A percentile compares a stretch with the other conserved stretches of the same genome.
These are phyloP conservation scores for Gambusia yucatana DNA, from an alignment of 2,797 vertebrate species.

Conservation along the genomic window DNA sequence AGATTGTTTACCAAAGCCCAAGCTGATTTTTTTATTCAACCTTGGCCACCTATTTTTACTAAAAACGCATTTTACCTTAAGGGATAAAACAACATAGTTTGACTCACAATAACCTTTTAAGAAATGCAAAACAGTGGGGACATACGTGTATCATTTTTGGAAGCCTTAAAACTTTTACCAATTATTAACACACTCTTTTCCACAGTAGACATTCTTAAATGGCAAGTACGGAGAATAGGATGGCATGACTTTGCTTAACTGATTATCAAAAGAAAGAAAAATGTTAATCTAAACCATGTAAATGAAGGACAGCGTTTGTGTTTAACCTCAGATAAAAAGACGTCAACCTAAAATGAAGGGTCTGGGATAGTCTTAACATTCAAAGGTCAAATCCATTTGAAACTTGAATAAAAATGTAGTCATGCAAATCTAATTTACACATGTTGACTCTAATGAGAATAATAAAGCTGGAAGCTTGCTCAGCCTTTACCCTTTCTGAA, in stretches of 20 bases:
- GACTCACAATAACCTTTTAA: neutral
- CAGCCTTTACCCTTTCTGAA: conserved; percentile 48
- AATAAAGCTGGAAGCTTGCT: conserved; percentile 84
- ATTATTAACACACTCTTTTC: neutral
- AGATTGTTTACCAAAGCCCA: neutral
- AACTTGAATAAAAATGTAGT: conserved; percentile 80
- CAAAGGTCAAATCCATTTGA: neutral
- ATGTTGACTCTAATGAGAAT: conserved; percentile 84
- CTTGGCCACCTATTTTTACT: too few species aligned
- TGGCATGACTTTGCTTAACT: neutral
- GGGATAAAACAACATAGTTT: neutral
- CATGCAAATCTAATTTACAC: conserved; percentile 95
- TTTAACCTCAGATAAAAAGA: neutral
- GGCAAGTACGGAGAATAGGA: neutral
- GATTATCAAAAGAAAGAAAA: neutral
- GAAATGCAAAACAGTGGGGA: neutral
- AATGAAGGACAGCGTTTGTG: neutral
- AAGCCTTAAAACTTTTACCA: neutral
- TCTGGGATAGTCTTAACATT: neutral
- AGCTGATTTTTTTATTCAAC: neutral
- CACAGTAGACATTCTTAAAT: neutral
- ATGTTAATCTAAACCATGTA: neutral
- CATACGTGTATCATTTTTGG: neutral
- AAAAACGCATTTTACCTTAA: neutral
- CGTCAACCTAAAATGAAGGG: neutral